Conservation (phyloP, 1,140 invertebrate genomes). For the Rhyzopertha dominica region DNA sequence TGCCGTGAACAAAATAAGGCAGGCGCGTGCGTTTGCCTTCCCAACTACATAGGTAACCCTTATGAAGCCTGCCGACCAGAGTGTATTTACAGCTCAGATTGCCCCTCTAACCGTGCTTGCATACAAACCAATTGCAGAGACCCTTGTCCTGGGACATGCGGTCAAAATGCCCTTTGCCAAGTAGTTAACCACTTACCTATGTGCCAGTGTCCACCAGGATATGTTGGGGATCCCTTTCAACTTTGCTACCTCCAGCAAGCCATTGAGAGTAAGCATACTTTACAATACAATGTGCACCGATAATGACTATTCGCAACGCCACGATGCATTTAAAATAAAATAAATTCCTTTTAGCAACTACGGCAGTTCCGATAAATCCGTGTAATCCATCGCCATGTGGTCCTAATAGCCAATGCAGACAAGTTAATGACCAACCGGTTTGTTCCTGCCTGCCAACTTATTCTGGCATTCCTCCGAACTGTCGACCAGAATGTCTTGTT, state of each 20-base stretch:
- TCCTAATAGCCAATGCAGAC: constrained; percentile 59
- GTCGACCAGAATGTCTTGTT: constrained; percentile 57
- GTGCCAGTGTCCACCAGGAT: constrained; percentile 66
- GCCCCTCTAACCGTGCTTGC: constrained; percentile 73
- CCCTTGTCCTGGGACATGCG: constrained; percentile 76
- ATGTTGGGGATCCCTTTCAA: constrained; percentile 72
- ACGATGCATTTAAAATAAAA: no score
- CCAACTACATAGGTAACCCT: constrained; percentile 68
- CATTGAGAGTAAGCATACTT: constrained; percentile 49
- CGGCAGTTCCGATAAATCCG: constrained; percentile 47
- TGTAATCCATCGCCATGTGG: constrained; percentile 62
- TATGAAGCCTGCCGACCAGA: constrained; percentile 73
- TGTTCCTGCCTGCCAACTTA: constrained; percentile 61
- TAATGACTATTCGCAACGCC: no score
- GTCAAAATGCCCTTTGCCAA: constrained; percentile 70
- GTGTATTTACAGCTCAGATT: constrained; percentile 77
- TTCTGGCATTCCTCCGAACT: constrained; percentile 55
- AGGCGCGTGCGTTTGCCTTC: constrained; percentile 75
- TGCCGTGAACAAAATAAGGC: constrained; percentile 68
- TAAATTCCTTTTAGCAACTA: constrained; percentile 45
- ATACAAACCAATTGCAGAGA: constrained; percentile 77
- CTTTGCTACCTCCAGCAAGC: constrained; percentile 42
- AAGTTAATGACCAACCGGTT: constrained; percentile 51
- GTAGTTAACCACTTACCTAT: constrained; percentile 79
- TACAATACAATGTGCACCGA: no score